Conservation (phyloP, 2,113 vertebrate species). For the Oxyura jamaicensis region DNA sequence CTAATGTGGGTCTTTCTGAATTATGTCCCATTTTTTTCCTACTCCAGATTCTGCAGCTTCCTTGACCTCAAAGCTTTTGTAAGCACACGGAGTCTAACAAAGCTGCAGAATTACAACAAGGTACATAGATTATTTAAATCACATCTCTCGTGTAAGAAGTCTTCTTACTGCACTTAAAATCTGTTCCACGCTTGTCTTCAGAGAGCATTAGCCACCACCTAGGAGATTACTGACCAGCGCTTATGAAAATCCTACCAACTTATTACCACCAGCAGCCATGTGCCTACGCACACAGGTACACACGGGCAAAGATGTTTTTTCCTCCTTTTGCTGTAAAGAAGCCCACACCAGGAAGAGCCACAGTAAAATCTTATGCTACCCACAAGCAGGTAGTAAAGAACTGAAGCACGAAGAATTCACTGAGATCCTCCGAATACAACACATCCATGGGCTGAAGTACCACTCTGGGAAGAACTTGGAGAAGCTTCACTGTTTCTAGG, state of each 20-base stretch:
- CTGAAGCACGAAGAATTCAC: accelerated
- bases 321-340: background rate
- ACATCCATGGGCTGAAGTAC: background rate
- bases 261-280: background rate
- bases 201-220: background rate
- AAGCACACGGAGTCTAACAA: background rate
- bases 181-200: too few species aligned
- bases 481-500: background rate
- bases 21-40: background rate
- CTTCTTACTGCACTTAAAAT: background rate
- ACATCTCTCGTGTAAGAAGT: background rate
- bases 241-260: background rate
- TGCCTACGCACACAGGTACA: background rate
- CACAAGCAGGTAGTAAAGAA: background rate
- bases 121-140: background rate
- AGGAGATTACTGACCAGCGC: background rate
- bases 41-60: background rate
- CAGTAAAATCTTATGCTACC: background rate
- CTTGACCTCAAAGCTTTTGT: background rate
- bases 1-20: background rate
- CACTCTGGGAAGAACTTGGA: accelerated
- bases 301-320: background rate
- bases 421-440: background rate
- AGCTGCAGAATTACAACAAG: background rate
- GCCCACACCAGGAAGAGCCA: background rate